Conservation (phyloP, 2,888 invertebrate genomes). For the Stenodema calcarata region DNA sequence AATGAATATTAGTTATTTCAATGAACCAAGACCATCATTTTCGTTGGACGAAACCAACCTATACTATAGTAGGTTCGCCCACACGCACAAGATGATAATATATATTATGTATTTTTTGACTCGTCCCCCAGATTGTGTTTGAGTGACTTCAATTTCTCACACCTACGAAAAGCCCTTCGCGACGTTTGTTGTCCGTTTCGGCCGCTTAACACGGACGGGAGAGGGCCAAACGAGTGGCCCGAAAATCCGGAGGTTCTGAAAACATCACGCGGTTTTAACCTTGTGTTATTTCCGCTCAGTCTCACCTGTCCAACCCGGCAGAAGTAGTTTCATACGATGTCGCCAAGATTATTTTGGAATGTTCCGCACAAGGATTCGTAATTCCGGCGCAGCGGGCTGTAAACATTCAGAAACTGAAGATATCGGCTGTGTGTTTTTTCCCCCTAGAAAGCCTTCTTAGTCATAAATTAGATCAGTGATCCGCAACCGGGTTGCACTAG, state of each 20-base stretch:
- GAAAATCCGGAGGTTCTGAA: neutral
- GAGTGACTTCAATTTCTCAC: neutral
- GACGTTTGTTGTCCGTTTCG: neutral
- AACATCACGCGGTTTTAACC: neutral
- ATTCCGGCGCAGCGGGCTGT: neutral
- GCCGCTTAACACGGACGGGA: neutral
- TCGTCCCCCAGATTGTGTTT: neutral
- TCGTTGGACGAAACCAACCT: no score
- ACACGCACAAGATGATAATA: no score
- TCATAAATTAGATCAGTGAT: no score
- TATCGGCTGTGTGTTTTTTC: neutral
- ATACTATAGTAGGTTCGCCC: no score
- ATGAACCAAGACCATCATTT: no score
- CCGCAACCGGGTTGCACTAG: no score
- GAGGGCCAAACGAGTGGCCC: neutral
- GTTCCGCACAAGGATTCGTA: neutral
- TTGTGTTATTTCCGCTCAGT: slow-evolving; percentile 19
- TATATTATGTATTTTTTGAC: no score
- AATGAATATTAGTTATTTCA: no score
- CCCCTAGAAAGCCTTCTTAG: neutral
- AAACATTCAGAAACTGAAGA: neutral
- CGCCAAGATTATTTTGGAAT: slow-evolving; percentile 19
- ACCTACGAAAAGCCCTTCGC: no score
- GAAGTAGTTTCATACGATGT: neutral
- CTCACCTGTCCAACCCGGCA: slow-evolving; percentile 16